Conservation (phyloP, 2,888 invertebrate genomes). For the Coecobrya sp. region DNA sequence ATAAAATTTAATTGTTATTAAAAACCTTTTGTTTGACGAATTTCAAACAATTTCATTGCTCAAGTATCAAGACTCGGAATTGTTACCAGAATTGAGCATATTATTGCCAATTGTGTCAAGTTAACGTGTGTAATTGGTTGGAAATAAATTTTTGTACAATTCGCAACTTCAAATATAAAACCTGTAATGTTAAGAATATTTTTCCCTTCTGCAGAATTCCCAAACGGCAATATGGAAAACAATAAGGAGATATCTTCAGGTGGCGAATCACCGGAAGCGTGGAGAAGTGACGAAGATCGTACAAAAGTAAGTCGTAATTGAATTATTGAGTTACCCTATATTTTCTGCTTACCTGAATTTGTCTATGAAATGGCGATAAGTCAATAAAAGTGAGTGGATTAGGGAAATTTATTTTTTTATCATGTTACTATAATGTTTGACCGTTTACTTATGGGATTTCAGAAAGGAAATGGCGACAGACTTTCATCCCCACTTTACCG, state of each 20-base stretch:
- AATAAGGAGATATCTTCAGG: not conserved
- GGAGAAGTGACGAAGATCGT: not conserved
- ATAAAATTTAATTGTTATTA: too few species aligned
- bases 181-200: too few species aligned
- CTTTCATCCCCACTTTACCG: conserved; percentile 24
- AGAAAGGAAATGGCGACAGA: conserved; percentile 61
- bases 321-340: not conserved
- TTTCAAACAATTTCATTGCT: too few species aligned
- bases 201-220: not conserved
- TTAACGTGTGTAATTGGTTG: too few species aligned
- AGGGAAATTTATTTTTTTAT: too few species aligned
- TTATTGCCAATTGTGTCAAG: too few species aligned
- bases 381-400: not conserved
- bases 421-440: not conserved
- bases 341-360: not conserved
- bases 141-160: too few species aligned
- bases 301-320: conserved; percentile 5
- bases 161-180: too few species aligned
- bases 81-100: too few species aligned
- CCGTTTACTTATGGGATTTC: not conserved
- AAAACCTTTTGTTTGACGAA: too few species aligned
- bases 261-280: not conserved
- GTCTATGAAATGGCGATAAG: not conserved
- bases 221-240: not conserved
- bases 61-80: too few species aligned